Evolutionary conservation across 2,888 invertebrate species (phyloP), one percentile per base, ranked within the genome.

Genomic region (Leptothorax acervorum): DNA sequence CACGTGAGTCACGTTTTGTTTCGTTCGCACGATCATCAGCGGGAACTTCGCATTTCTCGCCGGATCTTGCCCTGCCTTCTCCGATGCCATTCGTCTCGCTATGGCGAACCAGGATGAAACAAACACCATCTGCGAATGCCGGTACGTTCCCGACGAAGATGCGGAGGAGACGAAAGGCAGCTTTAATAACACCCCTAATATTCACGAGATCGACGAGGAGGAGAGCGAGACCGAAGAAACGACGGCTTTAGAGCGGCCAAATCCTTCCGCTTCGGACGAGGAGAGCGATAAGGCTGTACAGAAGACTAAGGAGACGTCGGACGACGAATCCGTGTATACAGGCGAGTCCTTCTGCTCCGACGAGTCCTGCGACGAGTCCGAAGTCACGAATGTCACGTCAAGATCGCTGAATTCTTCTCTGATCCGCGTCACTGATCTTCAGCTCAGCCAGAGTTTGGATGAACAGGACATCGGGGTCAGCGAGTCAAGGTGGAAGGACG

Each of bases 271-370:
- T 68, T 31, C 45, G 8, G 2, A n/a, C 8, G 63, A 83, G n/a
- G 60, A 87, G 35, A 8, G 11, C 0, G 31, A 62, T 6, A 35
- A n/a, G 28, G 39, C 9, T 23, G 8, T 31, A 6, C 42, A 35
- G 8, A 11, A 63, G 45, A 53, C 23, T 31, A 84, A 85, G 35
- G 83, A 88, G 42, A 45, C 35, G 0, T 55, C 48, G 31, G 92
- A 92, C 48, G 83, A 89, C 12, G 92, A 93, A 85, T 92, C 92
- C 42, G 86, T 89, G 31, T 93, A 93, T 45, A 88, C 86, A 39
- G 91, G 87, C 9, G 93, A 93, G 8, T 93, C 93, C 2, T 90
- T 92, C 63, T 92, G 88, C 71, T 93, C 93, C 0, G 92, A 92
- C 8, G 88, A 88, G 53, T 92, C 92, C 11, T 90, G 68, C 35